These are phyloP conservation scores for Tipula lateralis DNA, from an alignment of 2,888 invertebrate genomes.

Conservation along the genomic window DNA sequence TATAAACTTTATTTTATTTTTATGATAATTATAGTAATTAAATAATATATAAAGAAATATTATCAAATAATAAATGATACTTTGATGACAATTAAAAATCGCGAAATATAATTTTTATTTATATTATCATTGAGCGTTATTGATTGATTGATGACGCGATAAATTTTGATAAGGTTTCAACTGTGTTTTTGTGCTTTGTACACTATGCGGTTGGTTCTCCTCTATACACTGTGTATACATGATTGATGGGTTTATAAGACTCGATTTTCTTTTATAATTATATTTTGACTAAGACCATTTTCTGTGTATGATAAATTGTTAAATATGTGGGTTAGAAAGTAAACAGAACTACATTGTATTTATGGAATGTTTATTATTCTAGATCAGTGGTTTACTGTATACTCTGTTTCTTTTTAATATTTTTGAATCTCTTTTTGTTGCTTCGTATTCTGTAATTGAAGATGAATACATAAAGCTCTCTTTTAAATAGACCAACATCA, in stretches of 20 bases:
- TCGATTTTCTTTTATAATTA: not conserved
- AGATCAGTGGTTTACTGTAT: no score
- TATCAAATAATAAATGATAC: not conserved
- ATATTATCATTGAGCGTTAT: not conserved
- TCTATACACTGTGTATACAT: not conserved
- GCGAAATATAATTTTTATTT: not conserved
- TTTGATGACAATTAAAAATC: slow-evolving; percentile 3
- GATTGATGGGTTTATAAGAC: not conserved
- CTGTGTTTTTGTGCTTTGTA: not conserved
- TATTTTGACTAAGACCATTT: not conserved
- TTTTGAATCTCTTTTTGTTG: no score
- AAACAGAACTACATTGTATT: no score
- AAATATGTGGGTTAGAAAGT: not conserved
- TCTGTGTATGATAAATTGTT: not conserved
- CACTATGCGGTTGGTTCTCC: not conserved
- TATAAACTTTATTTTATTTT: not conserved
- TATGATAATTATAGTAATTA: slow-evolving; percentile 19
- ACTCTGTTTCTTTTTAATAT: no score
- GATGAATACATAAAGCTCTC: no score
- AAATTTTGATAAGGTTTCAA: not conserved
- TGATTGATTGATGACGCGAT: not conserved
- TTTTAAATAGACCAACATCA: no score
- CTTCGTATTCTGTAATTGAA: no score
- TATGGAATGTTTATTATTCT: no score
- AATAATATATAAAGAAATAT: not conserved